These are phyloP conservation scores for Ectobius pallidus DNA, from an alignment of 2,888 invertebrate genomes.

Conservation along the genomic window DNA sequence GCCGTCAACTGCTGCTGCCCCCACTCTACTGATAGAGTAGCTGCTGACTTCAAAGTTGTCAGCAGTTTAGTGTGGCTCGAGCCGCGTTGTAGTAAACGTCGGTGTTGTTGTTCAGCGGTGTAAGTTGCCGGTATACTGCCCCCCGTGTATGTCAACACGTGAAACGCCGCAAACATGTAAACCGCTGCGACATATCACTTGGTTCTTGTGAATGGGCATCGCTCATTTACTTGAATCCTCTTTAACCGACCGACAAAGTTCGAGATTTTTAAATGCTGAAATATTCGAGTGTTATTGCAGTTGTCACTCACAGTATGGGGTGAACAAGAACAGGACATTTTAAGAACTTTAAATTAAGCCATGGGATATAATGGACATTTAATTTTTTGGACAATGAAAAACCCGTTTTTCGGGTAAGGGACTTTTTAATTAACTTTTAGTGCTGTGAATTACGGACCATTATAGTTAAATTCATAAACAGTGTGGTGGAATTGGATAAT, in stretches of 20 bases:
- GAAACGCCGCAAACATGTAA: background rate
- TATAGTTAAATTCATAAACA: too few relatives aligned
- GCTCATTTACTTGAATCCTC: too few relatives aligned
- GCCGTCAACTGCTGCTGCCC: constrained; percentile 2
- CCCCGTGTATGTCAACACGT: background rate
- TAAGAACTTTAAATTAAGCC: too few relatives aligned
- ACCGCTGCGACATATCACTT: too few relatives aligned
- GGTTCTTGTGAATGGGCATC: too few relatives aligned
- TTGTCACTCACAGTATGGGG: constrained; percentile 32
- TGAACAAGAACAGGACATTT: constrained; percentile 17
- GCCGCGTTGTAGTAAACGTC: constrained; percentile 34
- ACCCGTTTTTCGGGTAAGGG: background rate
- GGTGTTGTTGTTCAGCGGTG: background rate
- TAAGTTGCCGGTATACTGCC: background rate
- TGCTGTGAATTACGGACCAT: background rate
- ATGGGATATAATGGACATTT: too few relatives aligned
- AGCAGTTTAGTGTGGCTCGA: constrained; percentile 30
- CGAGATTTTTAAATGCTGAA: too few relatives aligned
- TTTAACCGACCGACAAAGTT: too few relatives aligned
- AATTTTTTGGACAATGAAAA: too few relatives aligned
- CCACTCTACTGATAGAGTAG: background rate
- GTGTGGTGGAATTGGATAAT: background rate
- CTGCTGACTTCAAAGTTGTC: background rate
- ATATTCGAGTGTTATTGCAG: too few relatives aligned
- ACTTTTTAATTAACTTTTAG: background rate